These are phyloP conservation scores for Miichthys miiuy DNA, from an alignment of 2,797 vertebrate species.

Conservation along the genomic window DNA sequence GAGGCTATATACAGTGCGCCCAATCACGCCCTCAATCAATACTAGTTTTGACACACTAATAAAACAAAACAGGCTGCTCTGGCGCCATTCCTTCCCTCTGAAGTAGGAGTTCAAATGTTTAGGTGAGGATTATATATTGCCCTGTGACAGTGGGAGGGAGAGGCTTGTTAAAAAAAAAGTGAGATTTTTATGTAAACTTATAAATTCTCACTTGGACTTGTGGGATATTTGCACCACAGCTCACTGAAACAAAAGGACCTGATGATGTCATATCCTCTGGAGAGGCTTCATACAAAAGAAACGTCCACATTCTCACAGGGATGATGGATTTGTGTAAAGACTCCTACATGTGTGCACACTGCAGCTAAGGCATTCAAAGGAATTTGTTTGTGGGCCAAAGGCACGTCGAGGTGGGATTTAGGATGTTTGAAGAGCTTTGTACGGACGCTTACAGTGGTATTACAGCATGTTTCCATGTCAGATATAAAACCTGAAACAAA, in stretches of 20 bases:
- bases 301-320: conserved; percentile 32
- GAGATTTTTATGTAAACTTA: conserved; percentile 63
- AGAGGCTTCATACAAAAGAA: conserved; percentile 64
- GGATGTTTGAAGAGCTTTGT: conserved; percentile 58
- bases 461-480: conserved; percentile 34
- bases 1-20: conserved; percentile 44
- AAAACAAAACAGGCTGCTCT: conserved; percentile 62
- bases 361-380: conserved; percentile 21
- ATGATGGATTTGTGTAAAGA: conserved; percentile 69
- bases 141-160: conserved; percentile 57
- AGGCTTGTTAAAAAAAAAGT: conserved; percentile 51
- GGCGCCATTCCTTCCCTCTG: conserved; percentile 60
- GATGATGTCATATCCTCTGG: conserved; percentile 76
- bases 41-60: conserved; percentile 73
- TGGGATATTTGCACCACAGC: conserved; percentile 38
- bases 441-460: conserved; percentile 2
- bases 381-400: conserved; percentile 34
- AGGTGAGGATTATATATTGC: conserved; percentile 64
- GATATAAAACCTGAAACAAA: conserved; percentile 23
- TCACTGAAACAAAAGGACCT: conserved; percentile 56
- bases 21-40: conserved; percentile 70
- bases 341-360: conserved; percentile 33
- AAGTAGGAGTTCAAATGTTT: conserved; percentile 69
- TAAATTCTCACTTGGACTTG: conserved; percentile 62
- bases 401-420: conserved; percentile 36